Conservation (phyloP, 2,888 invertebrate genomes). For the Eulithis testata region DNA sequence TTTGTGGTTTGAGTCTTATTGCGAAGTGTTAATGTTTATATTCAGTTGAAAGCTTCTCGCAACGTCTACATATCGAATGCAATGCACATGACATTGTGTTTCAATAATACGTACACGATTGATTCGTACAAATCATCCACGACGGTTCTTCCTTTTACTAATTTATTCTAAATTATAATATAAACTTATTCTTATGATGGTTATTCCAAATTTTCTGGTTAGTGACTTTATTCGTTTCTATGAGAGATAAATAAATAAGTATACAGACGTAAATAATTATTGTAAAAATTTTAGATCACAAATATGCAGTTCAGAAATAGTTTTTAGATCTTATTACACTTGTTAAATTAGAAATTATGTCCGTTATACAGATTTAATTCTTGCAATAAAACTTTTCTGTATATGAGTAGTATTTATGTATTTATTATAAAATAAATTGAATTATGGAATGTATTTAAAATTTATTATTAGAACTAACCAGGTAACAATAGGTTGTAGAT, state of each 20-base stretch:
- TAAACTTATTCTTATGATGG: constrained; percentile 65
- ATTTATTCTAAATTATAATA: constrained; percentile 50
- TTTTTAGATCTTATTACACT: constrained; percentile 17
- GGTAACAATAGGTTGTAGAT: constrained; percentile 67
- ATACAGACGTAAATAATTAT: constrained; percentile 17
- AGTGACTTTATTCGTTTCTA: constrained; percentile 56
- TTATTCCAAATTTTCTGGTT: constrained; percentile 73
- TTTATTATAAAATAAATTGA: constrained; percentile 38
- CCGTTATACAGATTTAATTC: constrained; percentile 24
- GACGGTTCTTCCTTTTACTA: constrained; percentile 57
- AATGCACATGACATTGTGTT: constrained; percentile 40
- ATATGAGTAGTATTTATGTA: constrained; percentile 36
- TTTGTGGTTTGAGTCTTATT: constrained; percentile 19
- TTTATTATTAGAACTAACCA: constrained; percentile 53
- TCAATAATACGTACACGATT: constrained; percentile 52
- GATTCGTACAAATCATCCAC: constrained; percentile 50
- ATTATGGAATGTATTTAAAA: constrained; percentile 19
- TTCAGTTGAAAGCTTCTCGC: constrained; percentile 25
- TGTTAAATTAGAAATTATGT: constrained; percentile 21
- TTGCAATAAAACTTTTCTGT: constrained; percentile 22
- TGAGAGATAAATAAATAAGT: constrained; percentile 27
- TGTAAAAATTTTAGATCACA: constrained; percentile 22
- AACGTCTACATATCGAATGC: constrained; percentile 61
- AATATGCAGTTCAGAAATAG: constrained; percentile 18
- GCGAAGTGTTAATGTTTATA: constrained; percentile 17